phyloP scores from a whole-genome alignment of 2,113 vertebrate species.

The Bungarus multicinctus region DNA sequence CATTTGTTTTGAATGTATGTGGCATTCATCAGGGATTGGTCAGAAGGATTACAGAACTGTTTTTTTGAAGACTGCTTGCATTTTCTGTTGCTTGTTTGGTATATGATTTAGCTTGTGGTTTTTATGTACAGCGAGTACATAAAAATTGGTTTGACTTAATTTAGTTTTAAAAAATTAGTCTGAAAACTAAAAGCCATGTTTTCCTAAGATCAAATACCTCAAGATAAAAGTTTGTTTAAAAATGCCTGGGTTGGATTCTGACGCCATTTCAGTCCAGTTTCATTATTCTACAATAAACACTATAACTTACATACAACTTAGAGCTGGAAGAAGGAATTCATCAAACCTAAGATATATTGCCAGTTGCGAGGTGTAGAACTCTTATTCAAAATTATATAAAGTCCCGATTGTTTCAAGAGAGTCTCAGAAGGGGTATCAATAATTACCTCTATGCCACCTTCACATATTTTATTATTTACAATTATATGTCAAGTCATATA shows the following conservation, averaged over 20 bases:
- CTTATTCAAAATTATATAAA: background rate
- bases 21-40: background rate
- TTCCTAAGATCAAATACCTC: background rate
- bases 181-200: background rate
- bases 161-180: background rate
- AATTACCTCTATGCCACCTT: background rate
- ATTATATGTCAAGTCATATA: background rate
- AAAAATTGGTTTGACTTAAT: background rate
- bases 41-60: background rate
- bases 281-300: background rate
- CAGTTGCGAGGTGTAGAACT: background rate
- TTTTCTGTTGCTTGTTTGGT: background rate
- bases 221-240: background rate
- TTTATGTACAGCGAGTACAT: background rate
- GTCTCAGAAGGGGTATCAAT: background rate
- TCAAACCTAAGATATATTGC: background rate
- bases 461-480: background rate
- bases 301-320: background rate
- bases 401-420: background rate
- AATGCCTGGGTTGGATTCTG: background rate
- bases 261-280: background rate
- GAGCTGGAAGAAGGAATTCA: background rate
- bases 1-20: background rate
- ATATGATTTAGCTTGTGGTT: background rate
- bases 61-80: background rate